phyloP scores from a whole-genome alignment of 2,888 invertebrate species.

The Ptychoptera albimana region DNA sequence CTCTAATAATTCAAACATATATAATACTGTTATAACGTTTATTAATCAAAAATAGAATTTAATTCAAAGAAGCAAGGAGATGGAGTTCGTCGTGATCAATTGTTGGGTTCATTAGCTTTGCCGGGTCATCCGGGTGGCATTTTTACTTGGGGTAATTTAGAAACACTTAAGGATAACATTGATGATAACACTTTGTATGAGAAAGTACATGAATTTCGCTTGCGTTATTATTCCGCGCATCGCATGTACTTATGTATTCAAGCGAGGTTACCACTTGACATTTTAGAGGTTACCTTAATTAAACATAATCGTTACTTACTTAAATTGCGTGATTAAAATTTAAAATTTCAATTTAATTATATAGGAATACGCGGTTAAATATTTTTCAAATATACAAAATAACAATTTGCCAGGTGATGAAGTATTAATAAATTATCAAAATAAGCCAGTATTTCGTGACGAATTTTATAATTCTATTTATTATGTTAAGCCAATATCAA shows the following conservation, averaged over 20 bases:
- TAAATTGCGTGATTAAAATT: background rate
- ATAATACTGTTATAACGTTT: no score
- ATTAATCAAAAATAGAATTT: conserved; percentile 40
- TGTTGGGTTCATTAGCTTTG: conserved; percentile 49
- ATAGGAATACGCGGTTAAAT: conserved; percentile 26
- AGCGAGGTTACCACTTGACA: conserved; percentile 33
- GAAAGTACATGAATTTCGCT: conserved; percentile 55
- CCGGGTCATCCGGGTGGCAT: conserved; percentile 51
- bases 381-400: conserved; percentile 53
- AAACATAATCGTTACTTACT: background rate
- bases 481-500: conserved; percentile 59
- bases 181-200: conserved; percentile 50
- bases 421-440: conserved; percentile 32
- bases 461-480: conserved; percentile 32
- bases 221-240: conserved; percentile 69
- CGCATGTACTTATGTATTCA: conserved; percentile 78
- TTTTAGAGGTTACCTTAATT: conserved; percentile 17
- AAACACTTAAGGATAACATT: conserved; percentile 51
- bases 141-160: conserved; percentile 75
- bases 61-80: conserved; percentile 65
- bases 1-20: no score
- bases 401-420: conserved; percentile 47
- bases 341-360: conserved; percentile 1
- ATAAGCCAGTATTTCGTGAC: conserved; percentile 20
- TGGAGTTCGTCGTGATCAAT: conserved; percentile 55